Conservation (phyloP, 1,140 invertebrate genomes). For the Lucilia cuprina region DNA sequence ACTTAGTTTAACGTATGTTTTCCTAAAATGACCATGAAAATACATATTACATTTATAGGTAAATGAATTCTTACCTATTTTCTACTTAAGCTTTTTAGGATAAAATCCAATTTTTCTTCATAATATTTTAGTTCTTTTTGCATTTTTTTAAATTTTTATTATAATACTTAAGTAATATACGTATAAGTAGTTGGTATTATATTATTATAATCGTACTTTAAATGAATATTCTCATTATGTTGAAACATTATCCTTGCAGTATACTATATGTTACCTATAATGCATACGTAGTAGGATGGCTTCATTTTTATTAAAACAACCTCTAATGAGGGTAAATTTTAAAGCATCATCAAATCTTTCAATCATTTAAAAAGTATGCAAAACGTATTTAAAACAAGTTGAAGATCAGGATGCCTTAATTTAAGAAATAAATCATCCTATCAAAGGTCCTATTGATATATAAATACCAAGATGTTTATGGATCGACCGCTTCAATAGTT, state of each 20-base stretch:
- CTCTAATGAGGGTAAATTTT: too few relatives aligned
- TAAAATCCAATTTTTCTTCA: background rate
- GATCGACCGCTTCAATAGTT: too few relatives aligned
- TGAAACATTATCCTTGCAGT: background rate
- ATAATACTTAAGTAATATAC: background rate
- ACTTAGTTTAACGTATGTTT: background rate
- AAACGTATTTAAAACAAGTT: too few relatives aligned
- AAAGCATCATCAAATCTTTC: too few relatives aligned
- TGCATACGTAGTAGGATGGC: background rate
- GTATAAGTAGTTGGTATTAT: background rate
- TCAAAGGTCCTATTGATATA: too few relatives aligned
- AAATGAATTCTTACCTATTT: background rate
- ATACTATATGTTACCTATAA: background rate
- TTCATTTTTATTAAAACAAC: background rate
- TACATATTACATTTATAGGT: background rate
- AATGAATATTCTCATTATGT: background rate
- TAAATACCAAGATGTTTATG: too few relatives aligned
- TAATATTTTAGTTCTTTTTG: background rate
- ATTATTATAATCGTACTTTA: background rate
- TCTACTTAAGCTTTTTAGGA: background rate
- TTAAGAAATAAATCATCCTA: too few relatives aligned
- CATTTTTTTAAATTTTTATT: background rate
- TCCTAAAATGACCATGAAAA: background rate
- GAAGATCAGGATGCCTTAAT: too few relatives aligned
- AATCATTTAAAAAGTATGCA: too few relatives aligned